Evolutionary conservation across 1,140 invertebrate genomes (phyloP).

Genomic region (Colletes gigas): DNA sequence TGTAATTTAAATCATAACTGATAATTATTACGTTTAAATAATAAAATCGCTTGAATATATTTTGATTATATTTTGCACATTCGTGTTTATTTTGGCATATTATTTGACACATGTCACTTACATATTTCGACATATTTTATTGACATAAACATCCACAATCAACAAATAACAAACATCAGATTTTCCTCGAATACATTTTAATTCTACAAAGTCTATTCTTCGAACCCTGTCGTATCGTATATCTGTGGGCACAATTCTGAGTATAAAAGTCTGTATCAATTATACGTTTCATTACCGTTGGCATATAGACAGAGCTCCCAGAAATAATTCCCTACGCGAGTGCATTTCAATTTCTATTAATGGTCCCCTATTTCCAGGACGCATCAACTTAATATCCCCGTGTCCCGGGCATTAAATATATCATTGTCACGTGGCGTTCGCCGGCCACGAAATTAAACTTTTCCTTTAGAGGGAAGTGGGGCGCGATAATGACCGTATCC

Average conservation of each 20-base stretch:
- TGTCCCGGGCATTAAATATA: conserved; percentile 31
- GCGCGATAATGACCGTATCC: conserved; percentile 46
- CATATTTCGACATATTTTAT: too few relatives aligned
- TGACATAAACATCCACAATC: too few relatives aligned
- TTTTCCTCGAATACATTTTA: too few relatives aligned
- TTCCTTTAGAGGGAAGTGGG: conserved; percentile 38
- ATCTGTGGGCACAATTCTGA: background rate
- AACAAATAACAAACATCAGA: too few relatives aligned
- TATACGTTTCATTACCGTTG: background rate
- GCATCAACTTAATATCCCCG: conserved; percentile 31
- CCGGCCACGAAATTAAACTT: conserved; percentile 47
- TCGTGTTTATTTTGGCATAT: too few relatives aligned
- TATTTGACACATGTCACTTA: too few relatives aligned
- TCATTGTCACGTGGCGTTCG: conserved; percentile 38
- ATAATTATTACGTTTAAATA: too few relatives aligned
- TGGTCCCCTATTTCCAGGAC: background rate
- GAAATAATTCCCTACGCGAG: conserved; percentile 20
- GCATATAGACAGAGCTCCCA: background rate
- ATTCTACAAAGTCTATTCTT: too few relatives aligned
- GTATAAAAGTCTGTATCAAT: background rate
- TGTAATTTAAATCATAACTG: too few relatives aligned
- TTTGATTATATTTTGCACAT: too few relatives aligned
- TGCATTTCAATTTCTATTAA: conserved; percentile 32
- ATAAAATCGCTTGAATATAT: too few relatives aligned
- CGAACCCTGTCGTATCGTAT: background rate